Evolutionary conservation across 2,888 invertebrate genomes (phyloP).

Genomic region (Ophion slaviceki): DNA sequence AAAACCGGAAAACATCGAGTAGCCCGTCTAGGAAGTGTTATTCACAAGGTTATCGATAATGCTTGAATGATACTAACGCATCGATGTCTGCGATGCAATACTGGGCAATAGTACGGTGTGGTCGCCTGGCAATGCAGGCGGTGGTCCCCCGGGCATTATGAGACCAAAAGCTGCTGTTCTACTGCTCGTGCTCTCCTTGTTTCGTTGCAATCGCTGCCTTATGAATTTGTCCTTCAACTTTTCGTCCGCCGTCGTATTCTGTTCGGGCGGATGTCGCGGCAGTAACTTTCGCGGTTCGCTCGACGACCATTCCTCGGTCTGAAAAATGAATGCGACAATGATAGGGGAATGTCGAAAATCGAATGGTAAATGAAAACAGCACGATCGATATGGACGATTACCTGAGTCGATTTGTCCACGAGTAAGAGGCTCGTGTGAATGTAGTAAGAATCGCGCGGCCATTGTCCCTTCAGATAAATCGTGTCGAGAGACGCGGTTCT

Average conservation of each 20-base stretch:
- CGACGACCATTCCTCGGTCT: conserved; percentile 89
- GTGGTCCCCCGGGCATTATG: conserved; percentile 82
- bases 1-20: not conserved
- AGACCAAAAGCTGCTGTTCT: conserved; percentile 83
- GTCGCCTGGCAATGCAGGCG: conserved; percentile 85
- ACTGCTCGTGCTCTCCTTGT: conserved; percentile 85
- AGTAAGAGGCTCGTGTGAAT: conserved; percentile 88
- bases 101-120: conserved; percentile 84
- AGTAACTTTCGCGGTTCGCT: conserved; percentile 76
- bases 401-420: conserved; percentile 92
- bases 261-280: conserved; percentile 67
- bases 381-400: conserved; percentile 77
- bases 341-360: not conserved
- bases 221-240: conserved; percentile 86
- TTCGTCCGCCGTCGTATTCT: conserved; percentile 84
- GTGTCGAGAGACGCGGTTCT: conserved; percentile 92
- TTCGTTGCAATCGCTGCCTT: conserved; percentile 86
- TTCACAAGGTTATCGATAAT: not conserved
- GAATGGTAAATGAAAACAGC: not conserved
- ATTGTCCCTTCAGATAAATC: conserved; percentile 91
- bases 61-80: conserved; percentile 75
- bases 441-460: conserved; percentile 89
- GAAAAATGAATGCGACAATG: conserved; percentile 67
- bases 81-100: conserved; percentile 84
- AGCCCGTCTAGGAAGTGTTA: not conserved